phyloP scores from a whole-genome alignment of 1,140 invertebrate genomes.

The Pteromalus puparum region DNA sequence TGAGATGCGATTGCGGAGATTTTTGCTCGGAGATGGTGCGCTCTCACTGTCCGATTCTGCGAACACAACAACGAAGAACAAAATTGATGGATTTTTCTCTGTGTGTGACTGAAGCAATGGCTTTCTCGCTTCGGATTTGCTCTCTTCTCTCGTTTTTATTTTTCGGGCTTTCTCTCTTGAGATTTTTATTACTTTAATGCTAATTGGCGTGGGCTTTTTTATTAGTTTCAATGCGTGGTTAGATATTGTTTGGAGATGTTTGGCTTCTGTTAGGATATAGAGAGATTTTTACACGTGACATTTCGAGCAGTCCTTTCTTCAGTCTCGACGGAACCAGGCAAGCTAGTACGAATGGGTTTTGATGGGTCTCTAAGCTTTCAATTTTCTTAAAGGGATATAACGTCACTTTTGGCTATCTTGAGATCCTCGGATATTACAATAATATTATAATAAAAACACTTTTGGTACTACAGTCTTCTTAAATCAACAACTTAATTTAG shows the following conservation, averaged over 20 bases:
- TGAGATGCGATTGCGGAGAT: constrained; percentile 62
- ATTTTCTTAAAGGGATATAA: neutral
- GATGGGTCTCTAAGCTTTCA: neutral
- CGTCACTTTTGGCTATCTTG: constrained; percentile 18
- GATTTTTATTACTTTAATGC: neutral
- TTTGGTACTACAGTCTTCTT: neutral
- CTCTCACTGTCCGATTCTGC: constrained; percentile 85
- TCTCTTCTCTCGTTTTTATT: neutral
- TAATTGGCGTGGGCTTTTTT: neutral
- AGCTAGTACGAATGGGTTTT: neutral
- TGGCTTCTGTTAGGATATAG: neutral
- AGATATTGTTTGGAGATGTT: neutral
- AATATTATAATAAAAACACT: neutral
- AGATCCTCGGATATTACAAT: neutral
- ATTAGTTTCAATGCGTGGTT: constrained; percentile 6
- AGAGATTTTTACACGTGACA: neutral
- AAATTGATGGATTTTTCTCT: constrained; percentile 40
- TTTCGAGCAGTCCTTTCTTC: constrained; percentile 23
- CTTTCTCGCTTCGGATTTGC: neutral
- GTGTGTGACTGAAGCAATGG: constrained; percentile 26
- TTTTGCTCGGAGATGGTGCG: constrained; percentile 78
- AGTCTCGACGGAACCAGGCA: constrained; percentile 43
- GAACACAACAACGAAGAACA: constrained; percentile 78
- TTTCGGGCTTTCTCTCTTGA: neutral
- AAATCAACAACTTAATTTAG: neutral